phyloP scores from a whole-genome alignment of 2,888 invertebrate genomes.

The Trisateles emortualis region DNA sequence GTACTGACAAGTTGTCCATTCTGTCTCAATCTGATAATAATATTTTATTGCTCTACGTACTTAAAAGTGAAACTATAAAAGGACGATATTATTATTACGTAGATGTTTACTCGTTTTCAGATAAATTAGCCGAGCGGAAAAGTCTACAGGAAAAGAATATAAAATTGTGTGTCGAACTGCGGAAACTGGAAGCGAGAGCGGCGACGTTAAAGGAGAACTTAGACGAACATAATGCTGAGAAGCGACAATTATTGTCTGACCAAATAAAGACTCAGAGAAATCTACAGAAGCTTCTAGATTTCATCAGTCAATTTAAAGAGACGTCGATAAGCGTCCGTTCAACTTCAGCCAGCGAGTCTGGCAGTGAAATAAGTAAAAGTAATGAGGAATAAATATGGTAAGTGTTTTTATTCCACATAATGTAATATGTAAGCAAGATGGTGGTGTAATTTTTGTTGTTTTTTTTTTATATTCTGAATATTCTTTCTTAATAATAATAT shows the following conservation, averaged over 20 bases:
- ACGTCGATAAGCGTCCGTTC: conserved; percentile 76
- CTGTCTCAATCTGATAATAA: no score
- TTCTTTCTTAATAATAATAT: no score
- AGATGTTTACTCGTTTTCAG: conserved; percentile 54
- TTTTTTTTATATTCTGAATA: no score
- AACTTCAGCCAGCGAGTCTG: conserved; percentile 75
- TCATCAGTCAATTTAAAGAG: conserved; percentile 82
- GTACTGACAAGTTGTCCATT: no score
- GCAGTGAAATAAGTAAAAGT: conserved; percentile 78
- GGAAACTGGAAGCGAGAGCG: conserved; percentile 78
- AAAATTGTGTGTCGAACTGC: conserved; percentile 76
- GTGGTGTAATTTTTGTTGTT: neutral
- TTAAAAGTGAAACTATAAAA: neutral
- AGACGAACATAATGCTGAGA: conserved; percentile 81
- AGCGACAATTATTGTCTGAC: conserved; percentile 76
- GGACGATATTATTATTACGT: conserved; percentile 10
- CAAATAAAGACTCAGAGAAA: conserved; percentile 82
- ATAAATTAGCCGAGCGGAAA: conserved; percentile 78
- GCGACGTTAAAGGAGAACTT: conserved; percentile 77
- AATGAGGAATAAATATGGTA: conserved; percentile 73
- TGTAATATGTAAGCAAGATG: neutral
- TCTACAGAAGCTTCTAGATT: conserved; percentile 81
- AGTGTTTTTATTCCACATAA: conserved; percentile 24
- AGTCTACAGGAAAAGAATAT: conserved; percentile 80
- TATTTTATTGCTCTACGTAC: no score